phyloP scores from a whole-genome alignment of 2,888 invertebrate genomes.

The Agriotes lineatus region DNA sequence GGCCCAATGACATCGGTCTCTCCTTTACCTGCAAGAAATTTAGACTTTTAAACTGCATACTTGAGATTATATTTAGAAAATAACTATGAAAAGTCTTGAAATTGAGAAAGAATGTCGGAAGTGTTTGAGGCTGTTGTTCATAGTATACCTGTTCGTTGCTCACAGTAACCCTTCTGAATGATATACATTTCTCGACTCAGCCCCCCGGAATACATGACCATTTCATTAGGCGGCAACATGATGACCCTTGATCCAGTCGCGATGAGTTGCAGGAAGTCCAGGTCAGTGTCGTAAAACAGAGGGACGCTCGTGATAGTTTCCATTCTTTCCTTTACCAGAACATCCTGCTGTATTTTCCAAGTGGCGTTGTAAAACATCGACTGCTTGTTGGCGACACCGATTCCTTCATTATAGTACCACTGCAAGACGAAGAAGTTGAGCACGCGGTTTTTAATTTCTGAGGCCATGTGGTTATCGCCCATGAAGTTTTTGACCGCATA shows the following conservation, averaged over 20 bases:
- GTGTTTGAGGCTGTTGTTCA: not conserved
- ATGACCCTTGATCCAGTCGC: conserved; percentile 65
- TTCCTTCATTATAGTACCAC: conserved; percentile 70
- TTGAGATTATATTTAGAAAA: no score
- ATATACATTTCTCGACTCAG: conserved; percentile 69
- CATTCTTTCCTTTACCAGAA: conserved; percentile 68
- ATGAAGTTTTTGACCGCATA: conserved; percentile 68
- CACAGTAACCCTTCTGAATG: conserved; percentile 69
- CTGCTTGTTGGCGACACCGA: conserved; percentile 27
- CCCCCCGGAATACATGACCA: conserved; percentile 69
- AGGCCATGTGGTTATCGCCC: conserved; percentile 68
- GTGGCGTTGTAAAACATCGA: conserved; percentile 57
- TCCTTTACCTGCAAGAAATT: not conserved
- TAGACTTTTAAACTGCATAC: no score
- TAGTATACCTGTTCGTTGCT: conserved; percentile 61
- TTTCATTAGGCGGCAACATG: conserved; percentile 69
- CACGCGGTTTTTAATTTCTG: conserved; percentile 66
- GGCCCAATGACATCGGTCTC: conserved; percentile 61
- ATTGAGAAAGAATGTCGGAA: not conserved
- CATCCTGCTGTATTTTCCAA: conserved; percentile 66
- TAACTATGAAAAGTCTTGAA: no score
- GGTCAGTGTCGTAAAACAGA: conserved; percentile 68
- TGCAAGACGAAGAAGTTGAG: conserved; percentile 69
- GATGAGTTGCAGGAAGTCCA: conserved; percentile 33
- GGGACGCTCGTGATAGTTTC: conserved; percentile 67